These are phyloP conservation scores for Drosophila ezoana DNA, from an alignment of 2,888 invertebrate genomes.

Conservation along the genomic window DNA sequence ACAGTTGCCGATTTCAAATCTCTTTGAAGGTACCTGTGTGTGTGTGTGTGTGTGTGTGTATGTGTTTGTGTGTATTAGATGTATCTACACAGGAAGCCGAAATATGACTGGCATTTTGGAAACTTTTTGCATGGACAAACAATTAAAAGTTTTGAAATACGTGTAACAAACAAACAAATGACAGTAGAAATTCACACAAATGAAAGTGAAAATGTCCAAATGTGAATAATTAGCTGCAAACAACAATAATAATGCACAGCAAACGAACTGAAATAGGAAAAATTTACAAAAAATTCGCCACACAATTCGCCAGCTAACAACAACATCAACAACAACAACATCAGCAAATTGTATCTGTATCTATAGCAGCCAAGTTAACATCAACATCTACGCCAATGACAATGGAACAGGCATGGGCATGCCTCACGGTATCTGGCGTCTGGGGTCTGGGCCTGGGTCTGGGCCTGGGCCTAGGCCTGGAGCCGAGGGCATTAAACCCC, in stretches of 20 bases:
- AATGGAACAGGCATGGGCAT: constrained; percentile 61
- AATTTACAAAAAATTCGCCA: constrained; percentile 70
- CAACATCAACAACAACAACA: constrained; percentile 22
- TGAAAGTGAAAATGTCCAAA: constrained; percentile 79
- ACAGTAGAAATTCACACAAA: constrained; percentile 78
- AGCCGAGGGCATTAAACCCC: constrained; percentile 72
- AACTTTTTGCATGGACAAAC: constrained; percentile 74
- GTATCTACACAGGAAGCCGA: constrained; percentile 56
- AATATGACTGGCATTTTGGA: constrained; percentile 81
- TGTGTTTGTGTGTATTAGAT: constrained; percentile 13
- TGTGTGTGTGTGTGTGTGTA: background rate
- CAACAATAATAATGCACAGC: constrained; percentile 64
- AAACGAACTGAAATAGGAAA: constrained; percentile 75
- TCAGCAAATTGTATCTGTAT: constrained; percentile 59
- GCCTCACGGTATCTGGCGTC: constrained; percentile 8
- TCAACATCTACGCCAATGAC: constrained; percentile 65
- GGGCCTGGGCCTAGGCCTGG: constrained; percentile 17
- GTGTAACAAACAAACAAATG: constrained; percentile 77
- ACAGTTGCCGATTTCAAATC: constrained; percentile 65
- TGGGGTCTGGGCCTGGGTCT: constrained; percentile 27
- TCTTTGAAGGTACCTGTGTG: constrained; percentile 15
- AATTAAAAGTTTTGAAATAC: constrained; percentile 76
- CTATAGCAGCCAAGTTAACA: constrained; percentile 35
- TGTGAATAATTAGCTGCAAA: constrained; percentile 79
- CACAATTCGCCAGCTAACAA: constrained; percentile 57